Evolutionary conservation across 2,113 vertebrate species (phyloP).

Genomic region (Casuarius casuarius): DNA sequence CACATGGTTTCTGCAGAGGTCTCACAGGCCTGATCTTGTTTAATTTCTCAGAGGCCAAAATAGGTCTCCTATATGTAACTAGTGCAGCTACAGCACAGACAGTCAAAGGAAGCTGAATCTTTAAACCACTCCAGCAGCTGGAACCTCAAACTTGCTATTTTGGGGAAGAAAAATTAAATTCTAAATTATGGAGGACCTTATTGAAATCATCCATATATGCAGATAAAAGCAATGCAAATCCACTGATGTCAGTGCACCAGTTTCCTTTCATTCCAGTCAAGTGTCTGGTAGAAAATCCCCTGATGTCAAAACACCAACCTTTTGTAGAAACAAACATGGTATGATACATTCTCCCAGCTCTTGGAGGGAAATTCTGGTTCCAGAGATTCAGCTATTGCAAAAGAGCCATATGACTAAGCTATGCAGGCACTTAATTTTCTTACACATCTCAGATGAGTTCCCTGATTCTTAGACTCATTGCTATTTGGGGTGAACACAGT

Average conservation of each 20-base stretch:
- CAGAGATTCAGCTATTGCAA: background rate
- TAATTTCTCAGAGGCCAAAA: background rate
- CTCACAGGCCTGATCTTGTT: background rate
- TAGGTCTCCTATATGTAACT: background rate
- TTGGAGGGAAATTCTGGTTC: background rate
- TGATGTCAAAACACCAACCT: background rate
- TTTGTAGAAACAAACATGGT: background rate
- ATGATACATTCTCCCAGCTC: background rate
- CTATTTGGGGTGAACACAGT: background rate
- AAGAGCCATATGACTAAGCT: background rate
- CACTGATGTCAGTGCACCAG: background rate
- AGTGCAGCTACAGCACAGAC: background rate
- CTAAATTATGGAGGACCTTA: background rate
- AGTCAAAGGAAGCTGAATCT: background rate
- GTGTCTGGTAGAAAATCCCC: background rate
- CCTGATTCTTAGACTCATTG: background rate
- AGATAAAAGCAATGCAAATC: background rate
- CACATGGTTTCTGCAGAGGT: background rate
- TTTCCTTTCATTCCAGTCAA: background rate
- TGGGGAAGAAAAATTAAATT: background rate
- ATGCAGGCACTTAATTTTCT: background rate
- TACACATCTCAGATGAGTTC: background rate
- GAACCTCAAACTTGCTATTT: background rate
- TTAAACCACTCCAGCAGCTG: background rate
- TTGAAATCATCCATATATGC: background rate